Evolutionary conservation across 2,888 invertebrate genomes (phyloP).

Genomic region (Luffia ferchaultella): DNA sequence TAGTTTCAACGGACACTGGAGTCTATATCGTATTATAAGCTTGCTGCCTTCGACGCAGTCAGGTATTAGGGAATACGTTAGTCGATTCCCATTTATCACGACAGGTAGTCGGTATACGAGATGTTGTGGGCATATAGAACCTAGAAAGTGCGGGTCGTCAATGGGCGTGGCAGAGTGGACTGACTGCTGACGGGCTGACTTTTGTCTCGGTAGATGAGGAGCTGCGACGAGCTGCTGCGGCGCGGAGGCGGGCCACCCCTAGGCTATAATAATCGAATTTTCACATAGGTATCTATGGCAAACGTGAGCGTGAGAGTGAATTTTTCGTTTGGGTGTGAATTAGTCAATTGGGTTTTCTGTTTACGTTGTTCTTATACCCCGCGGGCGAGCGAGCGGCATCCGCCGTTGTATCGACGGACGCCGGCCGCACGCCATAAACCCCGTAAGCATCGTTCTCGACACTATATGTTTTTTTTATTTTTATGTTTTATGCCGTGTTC

Average conservation of each 20-base stretch:
- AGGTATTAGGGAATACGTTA: too few species aligned
- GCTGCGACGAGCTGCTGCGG: constrained; percentile 49
- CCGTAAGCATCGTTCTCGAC: constrained; percentile 59
- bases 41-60: too few species aligned
- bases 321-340: constrained; percentile 66
- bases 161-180: constrained; percentile 17
- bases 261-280: constrained; percentile 62
- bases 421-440: constrained; percentile 50
- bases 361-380: constrained; percentile 40
- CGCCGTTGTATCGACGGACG: constrained; percentile 30
- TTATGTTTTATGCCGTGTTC: constrained; percentile 65
- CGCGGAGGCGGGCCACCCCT: constrained; percentile 58
- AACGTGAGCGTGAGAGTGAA: constrained; percentile 68
- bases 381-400: constrained; percentile 4
- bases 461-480: constrained; percentile 54
- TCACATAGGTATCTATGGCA: constrained; percentile 67
- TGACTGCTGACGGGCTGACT: constrained; percentile 57
- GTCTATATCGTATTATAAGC: too few species aligned
- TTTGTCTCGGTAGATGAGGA: constrained; percentile 67
- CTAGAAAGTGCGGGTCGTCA: neutral
- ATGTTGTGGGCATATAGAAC: too few species aligned
- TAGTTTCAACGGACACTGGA: too few species aligned
- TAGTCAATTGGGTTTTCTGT: constrained; percentile 67
- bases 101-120: too few species aligned
- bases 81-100: too few species aligned